Base-by-base conservation (phyloP, 2,888 invertebrate genomes). In the Eupeodes luniger region DNA sequence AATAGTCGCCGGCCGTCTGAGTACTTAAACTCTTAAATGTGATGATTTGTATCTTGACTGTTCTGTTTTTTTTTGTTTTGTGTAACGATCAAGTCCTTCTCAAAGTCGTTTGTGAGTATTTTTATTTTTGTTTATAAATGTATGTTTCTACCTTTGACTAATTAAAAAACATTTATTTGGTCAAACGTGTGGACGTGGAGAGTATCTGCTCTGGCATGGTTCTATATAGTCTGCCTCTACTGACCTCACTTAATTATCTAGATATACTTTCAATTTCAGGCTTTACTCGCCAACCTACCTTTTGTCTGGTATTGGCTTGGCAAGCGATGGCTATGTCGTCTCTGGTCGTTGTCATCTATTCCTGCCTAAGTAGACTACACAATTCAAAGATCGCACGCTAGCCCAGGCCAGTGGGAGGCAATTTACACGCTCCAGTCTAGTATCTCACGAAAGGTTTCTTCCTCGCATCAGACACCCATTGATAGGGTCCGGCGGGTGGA, bases 81-180 rank as follows among this genome's bases (percentile, higher is more conserved):
- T 40, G 4, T 27, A 16, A 66, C 9, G 66, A 81, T 78, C 79
- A 69, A 79, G 79, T 86, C 51, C 66, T 61, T 59, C 51, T 64
- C 19, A 51, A 9, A 47, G 82, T 82, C 74, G 81, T 85, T 81
- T 74, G 81, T 62, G 27, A 19, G 11, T 74, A 34, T 47, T 59
- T 14, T 40, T 14, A 53, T 44, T 53, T 34, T 40, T 40, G 4
- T 4, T 7, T 40, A 40, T 40, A 40, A 40, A 40, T 40, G 49
- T 14, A 36, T 16, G 40, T 51, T 36, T 59, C 19, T 27, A 40
- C 40, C 14, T 64, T 44, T 49, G 47, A 80, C 84, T 87, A 87
- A 87, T 87, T 87, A 84, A 84, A 87, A 84, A 57, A 87, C 77
- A 84, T 81, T 72, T 67, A 80, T 67, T 66, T 80, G 86, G 79